Conservation (phyloP, 2,888 invertebrate species). For the Drosophila lutescens region DNA sequence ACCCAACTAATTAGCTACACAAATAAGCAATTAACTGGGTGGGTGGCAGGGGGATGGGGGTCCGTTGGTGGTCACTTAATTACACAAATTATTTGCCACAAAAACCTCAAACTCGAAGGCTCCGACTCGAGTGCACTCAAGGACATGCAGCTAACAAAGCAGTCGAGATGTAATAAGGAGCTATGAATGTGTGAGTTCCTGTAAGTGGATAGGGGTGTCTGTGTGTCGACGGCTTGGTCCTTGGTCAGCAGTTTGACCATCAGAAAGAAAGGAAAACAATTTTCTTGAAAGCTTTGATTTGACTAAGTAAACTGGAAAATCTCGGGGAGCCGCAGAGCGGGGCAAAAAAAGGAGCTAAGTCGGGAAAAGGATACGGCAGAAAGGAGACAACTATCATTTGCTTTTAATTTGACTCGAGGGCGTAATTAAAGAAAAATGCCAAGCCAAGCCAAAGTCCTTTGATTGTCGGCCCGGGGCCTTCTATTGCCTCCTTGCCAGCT, state of each 20-base stretch:
- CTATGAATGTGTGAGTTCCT: constrained; percentile 12
- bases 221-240: constrained; percentile 15
- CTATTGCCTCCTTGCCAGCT: constrained; percentile 13
- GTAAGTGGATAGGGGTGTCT: background rate
- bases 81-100: constrained; percentile 55
- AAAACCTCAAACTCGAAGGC: constrained; percentile 40
- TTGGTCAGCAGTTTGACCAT: constrained; percentile 41
- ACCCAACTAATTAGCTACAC: constrained; percentile 50
- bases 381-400: constrained; percentile 64
- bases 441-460: constrained; percentile 61
- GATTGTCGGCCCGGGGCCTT: constrained; percentile 58
- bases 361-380: constrained; percentile 19
- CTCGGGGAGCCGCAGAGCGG: constrained; percentile 44
- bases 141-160: constrained; percentile 41
- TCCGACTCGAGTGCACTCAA: constrained; percentile 35
- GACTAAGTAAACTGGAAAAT: constrained; percentile 70
- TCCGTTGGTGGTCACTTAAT: constrained; percentile 44
- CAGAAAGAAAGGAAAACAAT: constrained; percentile 62
- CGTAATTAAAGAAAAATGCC: constrained; percentile 78
- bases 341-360: background rate
- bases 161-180: constrained; percentile 21
- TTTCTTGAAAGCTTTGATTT: constrained; percentile 76
- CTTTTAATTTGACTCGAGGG: constrained; percentile 75
- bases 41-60: constrained; percentile 1
- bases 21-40: constrained; percentile 45